Evolutionary conservation across 2,113 vertebrate species (phyloP).

Genomic region (Bothrops jararaca): DNA sequence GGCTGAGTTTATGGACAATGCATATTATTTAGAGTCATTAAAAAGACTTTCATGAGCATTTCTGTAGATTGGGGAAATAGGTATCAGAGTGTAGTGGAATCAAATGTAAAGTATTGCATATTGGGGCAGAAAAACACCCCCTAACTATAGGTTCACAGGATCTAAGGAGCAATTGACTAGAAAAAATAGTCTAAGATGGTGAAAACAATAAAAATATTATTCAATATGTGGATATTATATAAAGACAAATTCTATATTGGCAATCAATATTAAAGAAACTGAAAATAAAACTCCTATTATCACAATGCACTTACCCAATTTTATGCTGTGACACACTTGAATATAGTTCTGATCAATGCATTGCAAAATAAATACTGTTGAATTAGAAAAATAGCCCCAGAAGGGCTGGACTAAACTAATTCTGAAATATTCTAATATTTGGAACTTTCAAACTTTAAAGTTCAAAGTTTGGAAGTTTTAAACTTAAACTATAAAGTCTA

Average conservation of each 20-base stretch:
- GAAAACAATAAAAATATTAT: not conserved
- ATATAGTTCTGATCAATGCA: not conserved
- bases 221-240: not conserved
- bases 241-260: not conserved
- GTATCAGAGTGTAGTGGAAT: not conserved
- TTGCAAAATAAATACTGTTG: not conserved
- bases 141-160: not conserved
- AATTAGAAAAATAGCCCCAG: not conserved
- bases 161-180: not conserved
- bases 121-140: not conserved
- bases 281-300: not conserved
- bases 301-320: not conserved
- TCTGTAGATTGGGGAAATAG: not conserved
- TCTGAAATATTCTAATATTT: not conserved
- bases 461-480: not conserved
- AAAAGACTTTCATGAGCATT: not conserved
- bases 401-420: not conserved
- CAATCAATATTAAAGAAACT: not conserved
- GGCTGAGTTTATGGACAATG: not conserved
- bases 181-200: not conserved
- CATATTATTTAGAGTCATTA: not conserved
- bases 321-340: not conserved
- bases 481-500: not conserved
- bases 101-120: not conserved
- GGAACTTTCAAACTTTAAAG: not conserved